Percentiles rank a stretch among this genome's conserved stretches.
These are phyloP conservation scores for Koerneria pararmatus DNA, from an alignment of 2,888 invertebrate species.

Conservation along the genomic window DNA sequence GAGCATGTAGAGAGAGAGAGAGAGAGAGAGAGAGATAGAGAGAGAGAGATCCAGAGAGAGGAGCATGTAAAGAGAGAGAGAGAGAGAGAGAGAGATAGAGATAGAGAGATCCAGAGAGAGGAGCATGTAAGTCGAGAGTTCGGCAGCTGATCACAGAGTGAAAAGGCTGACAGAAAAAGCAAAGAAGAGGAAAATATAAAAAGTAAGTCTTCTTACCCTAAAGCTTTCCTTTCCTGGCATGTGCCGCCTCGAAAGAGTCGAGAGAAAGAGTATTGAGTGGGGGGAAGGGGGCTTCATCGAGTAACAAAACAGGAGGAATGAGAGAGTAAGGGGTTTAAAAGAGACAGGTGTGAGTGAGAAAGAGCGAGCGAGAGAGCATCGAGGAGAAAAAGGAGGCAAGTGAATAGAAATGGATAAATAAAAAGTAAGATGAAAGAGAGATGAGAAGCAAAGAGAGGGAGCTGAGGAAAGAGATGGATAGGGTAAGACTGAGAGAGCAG, in stretches of 20 bases:
- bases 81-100: no score
- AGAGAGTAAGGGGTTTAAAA: slow-evolving; percentile 9
- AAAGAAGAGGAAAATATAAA: slow-evolving; percentile 10
- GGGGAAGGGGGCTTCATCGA: neutral
- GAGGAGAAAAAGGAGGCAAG: neutral
- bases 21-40: no score
- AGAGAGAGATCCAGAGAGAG: no score
- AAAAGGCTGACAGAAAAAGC: no score
- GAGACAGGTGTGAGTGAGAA: slow-evolving; percentile 11
- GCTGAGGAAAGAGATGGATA: slow-evolving; percentile 15
- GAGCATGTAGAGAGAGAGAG: no score
- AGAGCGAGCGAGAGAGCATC: neutral
- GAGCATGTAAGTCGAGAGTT: no score
- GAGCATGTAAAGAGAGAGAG: no score
- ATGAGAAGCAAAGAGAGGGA: slow-evolving; percentile 10
- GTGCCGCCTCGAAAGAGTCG: no score
- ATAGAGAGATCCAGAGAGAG: no score
- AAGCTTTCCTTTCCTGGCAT: no score
- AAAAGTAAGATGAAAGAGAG: neutral
- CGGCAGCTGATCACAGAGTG: no score
- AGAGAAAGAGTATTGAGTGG: no score
- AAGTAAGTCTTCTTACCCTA: neutral
- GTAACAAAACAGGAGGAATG: slow-evolving; percentile 1
- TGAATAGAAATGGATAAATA: neutral
- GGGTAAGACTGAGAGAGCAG: slow-evolving; percentile 1